A percentile compares a stretch with the other conserved stretches of the same genome.
Conservation (phyloP, 2,888 invertebrate genomes). For the Limenitis camilla region DNA sequence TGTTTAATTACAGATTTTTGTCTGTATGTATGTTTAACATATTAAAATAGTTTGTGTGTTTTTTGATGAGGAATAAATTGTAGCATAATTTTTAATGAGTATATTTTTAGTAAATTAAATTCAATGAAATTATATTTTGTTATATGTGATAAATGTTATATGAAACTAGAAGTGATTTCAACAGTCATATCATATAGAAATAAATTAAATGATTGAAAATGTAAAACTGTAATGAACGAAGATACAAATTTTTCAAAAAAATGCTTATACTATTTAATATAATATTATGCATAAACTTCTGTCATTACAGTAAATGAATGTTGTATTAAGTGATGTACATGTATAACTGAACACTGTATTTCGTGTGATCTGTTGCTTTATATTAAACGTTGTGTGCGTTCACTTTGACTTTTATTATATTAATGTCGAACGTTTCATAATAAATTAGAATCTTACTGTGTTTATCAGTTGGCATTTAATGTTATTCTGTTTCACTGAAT, state of each 20-base stretch:
- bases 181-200: background rate
- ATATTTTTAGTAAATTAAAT: background rate
- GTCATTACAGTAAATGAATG: background rate
- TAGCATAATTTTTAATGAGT: background rate
- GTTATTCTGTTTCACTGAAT: too few relatives aligned
- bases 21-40: slow-evolving; percentile 10
- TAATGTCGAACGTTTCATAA: too few relatives aligned
- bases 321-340: background rate
- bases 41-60: background rate
- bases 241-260: background rate
- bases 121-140: background rate
- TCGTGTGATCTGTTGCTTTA: background rate
- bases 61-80: background rate
- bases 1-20: slow-evolving; percentile 12
- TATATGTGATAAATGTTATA: background rate
- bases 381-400: slow-evolving; percentile 19
- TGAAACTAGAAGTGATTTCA: background rate
- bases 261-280: background rate
- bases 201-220: background rate
- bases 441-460: too few relatives aligned
- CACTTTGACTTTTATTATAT: slow-evolving; percentile 16
- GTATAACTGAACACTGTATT: too few relatives aligned
- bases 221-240: background rate
- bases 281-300: background rate
- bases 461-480: too few relatives aligned